Percentiles rank a stretch among this genome's conserved stretches.
Evolutionary conservation across 2,113 vertebrate genomes (phyloP).

Genomic region (Tamias sibiricus): DNA sequence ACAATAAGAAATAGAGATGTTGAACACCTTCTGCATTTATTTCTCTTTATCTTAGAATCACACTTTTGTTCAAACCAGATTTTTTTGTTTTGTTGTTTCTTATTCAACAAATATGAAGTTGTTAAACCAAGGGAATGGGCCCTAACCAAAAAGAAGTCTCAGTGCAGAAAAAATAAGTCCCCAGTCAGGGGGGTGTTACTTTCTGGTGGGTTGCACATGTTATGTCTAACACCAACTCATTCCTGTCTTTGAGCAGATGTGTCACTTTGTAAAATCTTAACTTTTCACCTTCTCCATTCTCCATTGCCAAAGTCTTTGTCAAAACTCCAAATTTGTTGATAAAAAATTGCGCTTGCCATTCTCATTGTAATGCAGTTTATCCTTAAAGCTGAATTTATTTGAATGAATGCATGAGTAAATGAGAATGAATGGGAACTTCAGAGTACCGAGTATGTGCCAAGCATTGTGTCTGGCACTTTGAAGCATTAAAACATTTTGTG

Average conservation of each 20-base stretch:
- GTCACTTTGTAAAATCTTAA: background rate
- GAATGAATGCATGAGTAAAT: background rate
- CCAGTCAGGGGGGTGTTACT: background rate
- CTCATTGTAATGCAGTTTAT: background rate
- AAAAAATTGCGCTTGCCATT: conserved; percentile 39
- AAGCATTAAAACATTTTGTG: background rate
- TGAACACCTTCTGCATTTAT: background rate
- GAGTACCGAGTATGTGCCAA: background rate
- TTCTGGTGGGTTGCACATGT: background rate
- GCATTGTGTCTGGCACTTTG: background rate
- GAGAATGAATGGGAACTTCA: background rate
- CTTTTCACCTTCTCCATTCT: conserved; percentile 2
- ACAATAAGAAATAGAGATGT: background rate
- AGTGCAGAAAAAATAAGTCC: background rate
- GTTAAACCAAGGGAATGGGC: conserved; percentile 45
- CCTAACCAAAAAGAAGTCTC: conserved; percentile 24
- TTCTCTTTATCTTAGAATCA: conserved; percentile 50
- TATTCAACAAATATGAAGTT: conserved; percentile 3
- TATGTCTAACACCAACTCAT: background rate
- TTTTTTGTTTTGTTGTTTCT: background rate
- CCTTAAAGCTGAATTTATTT: background rate
- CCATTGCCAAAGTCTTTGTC: conserved; percentile 68
- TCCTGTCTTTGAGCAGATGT: background rate
- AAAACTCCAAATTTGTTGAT: background rate
- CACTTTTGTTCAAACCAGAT: conserved; percentile 28